Conservation (phyloP, 2,888 invertebrate genomes). For the Kryphioiulus occultus region DNA sequence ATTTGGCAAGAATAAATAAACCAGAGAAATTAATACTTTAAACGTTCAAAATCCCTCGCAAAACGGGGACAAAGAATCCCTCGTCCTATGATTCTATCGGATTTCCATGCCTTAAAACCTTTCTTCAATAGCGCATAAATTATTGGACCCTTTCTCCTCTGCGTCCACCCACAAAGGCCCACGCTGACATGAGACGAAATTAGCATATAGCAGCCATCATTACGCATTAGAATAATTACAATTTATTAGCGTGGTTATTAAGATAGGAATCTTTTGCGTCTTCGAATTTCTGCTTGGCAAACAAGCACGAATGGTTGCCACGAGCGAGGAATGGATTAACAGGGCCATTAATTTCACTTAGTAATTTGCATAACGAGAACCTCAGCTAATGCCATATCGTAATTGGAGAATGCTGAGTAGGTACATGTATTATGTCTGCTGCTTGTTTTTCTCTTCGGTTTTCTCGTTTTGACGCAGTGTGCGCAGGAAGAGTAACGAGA, state of each 20-base stretch:
- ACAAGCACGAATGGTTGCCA: neutral
- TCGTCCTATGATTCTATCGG: neutral
- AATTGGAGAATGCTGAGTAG: neutral
- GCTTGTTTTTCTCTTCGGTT: no score
- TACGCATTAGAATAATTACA: neutral
- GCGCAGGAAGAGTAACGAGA: no score
- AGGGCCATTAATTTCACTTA: slow-evolving; percentile 17
- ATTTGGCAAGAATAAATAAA: neutral
- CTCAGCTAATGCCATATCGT: slow-evolving; percentile 4
- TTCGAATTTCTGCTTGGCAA: neutral
- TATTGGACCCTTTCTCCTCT: neutral
- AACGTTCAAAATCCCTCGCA: neutral
- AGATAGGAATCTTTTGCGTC: neutral
- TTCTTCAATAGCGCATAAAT: neutral
- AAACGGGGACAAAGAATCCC: no score
- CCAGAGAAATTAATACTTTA: neutral
- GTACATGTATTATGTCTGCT: neutral
- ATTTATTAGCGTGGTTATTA: slow-evolving; percentile 23
- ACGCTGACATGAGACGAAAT: neutral
- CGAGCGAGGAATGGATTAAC: slow-evolving; percentile 23
- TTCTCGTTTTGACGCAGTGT: no score
- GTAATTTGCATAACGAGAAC: slow-evolving; percentile 4
- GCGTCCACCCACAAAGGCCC: neutral
- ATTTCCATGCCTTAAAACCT: neutral
- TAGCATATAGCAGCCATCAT: slow-evolving; percentile 16